Evolutionary conservation across 2,888 invertebrate genomes (phyloP), one percentile per base, ranked within the genome.

Genomic region (Selenia dentaria): DNA sequence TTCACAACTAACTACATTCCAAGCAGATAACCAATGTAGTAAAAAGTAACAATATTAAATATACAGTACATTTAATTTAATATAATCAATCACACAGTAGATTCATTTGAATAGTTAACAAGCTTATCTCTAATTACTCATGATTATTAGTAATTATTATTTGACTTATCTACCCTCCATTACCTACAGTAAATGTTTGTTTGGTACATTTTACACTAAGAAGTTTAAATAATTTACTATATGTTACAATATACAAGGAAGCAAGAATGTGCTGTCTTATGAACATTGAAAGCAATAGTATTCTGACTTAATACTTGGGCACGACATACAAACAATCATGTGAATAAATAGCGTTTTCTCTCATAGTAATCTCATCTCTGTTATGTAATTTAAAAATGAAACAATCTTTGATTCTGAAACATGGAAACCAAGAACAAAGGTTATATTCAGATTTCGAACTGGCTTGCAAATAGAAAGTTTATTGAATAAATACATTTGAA

Each of bases 71-170:
- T n/a, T n/a, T n/a, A n/a, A n/a, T n/a, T n/a, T n/a, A n/a, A n/a
- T n/a, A n/a, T n/a, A n/a, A n/a, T 3, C 16, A 16, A 16, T 16
- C 16, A 16, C 2, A 3, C 4, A 16, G 16, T 22, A 8, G 22
- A 22, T 8, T 22, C 8, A 22, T 22, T 22, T 22, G 22, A 6
- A 22, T 22, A 22, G 2, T 22, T 22, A 6, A 22, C 22, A 8
- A 22, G 9, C 13, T 32, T 35, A 49, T 31, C 48, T 40, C 37
- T 16, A 39, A 39, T 53, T 25, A 38, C 36, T 51, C n/a, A n/a
- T n/a, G n/a, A n/a, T n/a, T n/a, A n/a, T n/a, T n/a, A n/a, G n/a
- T 50, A 51, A 2, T 32, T 50, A 43, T 43, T 50, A 41, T 38
- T 50, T 43, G n/a, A 58, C 29, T 38, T 44, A 46, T 34, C 24